phyloP scores from a whole-genome alignment of 2,888 invertebrate genomes.

The Plebejus argus region DNA sequence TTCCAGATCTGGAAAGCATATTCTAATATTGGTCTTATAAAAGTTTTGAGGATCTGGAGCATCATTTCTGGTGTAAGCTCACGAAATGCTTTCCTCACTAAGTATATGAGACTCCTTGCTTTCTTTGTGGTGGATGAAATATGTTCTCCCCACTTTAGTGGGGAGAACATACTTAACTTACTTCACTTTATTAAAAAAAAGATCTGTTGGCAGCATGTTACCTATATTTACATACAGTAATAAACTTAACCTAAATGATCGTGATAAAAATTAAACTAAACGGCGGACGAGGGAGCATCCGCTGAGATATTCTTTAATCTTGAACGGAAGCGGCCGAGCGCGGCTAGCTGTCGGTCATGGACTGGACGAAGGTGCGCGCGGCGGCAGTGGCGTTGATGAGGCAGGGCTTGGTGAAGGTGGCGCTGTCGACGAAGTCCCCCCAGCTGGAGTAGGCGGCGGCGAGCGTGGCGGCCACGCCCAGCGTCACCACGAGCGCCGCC shows the following conservation, averaged over 20 bases:
- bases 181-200: neutral
- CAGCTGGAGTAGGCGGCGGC: conserved; percentile 87
- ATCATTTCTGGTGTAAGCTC: no score
- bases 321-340: neutral
- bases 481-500: conserved; percentile 79
- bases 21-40: no score
- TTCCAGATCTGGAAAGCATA: no score
- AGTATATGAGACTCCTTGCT: no score
- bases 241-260: neutral
- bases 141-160: no score
- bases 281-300: neutral
- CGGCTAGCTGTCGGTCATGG: conserved; percentile 35
- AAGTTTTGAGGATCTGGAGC: no score
- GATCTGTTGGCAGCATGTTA: neutral
- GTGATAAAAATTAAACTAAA: neutral
- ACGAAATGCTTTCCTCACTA: no score
- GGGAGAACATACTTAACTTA: no score
- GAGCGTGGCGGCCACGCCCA: conserved; percentile 84
- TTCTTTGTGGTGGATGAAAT: no score
- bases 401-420: conserved; percentile 87
- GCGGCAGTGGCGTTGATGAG: conserved; percentile 82
- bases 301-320: neutral
- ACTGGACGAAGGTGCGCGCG: conserved; percentile 59
- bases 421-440: conserved; percentile 82
- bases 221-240: neutral